Conservation (phyloP, 2,888 invertebrate genomes). For the Agelastica alni region DNA sequence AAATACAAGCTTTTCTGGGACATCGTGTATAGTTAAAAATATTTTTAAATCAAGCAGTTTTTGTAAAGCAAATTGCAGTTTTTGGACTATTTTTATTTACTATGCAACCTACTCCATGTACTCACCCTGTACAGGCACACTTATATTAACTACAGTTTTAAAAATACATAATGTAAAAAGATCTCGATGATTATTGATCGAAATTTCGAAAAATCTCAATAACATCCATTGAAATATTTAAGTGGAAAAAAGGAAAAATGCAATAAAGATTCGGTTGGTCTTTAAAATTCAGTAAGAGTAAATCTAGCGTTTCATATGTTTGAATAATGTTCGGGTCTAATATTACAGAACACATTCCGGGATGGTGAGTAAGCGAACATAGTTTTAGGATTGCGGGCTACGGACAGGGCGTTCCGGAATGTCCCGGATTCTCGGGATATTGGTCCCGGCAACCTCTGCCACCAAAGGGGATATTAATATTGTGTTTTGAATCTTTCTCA, state of each 20-base stretch:
- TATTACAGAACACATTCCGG: slow-evolving; percentile 50
- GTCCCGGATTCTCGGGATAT: slow-evolving; percentile 36
- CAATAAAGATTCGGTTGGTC: slow-evolving; percentile 27
- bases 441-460: slow-evolving; percentile 36
- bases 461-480: slow-evolving; percentile 32
- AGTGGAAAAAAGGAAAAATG: slow-evolving; percentile 21
- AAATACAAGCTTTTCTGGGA: no score
- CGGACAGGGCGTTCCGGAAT: slow-evolving; percentile 49
- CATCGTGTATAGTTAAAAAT: no score
- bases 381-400: slow-evolving; percentile 51
- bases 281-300: slow-evolving; percentile 42
- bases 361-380: slow-evolving; percentile 44
- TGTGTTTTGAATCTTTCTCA: slow-evolving; percentile 29
- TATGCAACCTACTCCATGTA: no score
- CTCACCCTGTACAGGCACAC: no score
- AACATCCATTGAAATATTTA: no score
- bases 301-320: slow-evolving; percentile 43
- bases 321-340: slow-evolving; percentile 46
- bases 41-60: no score
- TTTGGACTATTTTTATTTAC: no score
- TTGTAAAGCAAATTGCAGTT: no score
- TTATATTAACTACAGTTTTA: no score
- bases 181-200: no score
- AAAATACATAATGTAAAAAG: no score
- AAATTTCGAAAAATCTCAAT: no score